These are phyloP conservation scores for Hypotaenidia philippensis DNA, from an alignment of 2,797 vertebrate species.

Conservation along the genomic window DNA sequence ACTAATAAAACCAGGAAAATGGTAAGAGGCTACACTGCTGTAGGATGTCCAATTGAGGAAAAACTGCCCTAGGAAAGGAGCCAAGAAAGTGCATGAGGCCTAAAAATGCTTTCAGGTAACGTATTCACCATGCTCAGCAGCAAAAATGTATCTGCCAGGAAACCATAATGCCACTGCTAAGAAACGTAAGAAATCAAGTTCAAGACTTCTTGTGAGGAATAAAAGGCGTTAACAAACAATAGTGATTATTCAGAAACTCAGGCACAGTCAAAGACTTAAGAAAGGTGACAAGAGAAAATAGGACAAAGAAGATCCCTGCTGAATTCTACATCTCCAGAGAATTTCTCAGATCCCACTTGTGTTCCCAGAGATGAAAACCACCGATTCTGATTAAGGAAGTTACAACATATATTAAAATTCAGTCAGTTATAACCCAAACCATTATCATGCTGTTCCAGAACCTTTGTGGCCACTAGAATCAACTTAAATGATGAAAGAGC, in stretches of 20 bases:
- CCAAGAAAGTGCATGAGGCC: background rate
- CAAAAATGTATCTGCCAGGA: background rate
- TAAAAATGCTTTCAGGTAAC: background rate
- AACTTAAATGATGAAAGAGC: background rate
- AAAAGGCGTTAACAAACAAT: background rate
- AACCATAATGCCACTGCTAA: background rate
- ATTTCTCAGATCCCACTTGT: background rate
- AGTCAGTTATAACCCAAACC: background rate
- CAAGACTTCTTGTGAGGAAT: background rate
- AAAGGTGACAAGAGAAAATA: background rate
- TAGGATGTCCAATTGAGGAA: background rate
- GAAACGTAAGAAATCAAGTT: background rate
- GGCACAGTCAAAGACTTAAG: background rate
- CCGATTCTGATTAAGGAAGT: background rate
- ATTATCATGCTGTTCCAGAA: background rate
- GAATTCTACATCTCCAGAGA: background rate
- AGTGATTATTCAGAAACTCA: background rate
- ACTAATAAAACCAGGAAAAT: background rate
- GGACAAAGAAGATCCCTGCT: background rate
- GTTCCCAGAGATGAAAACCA: background rate
- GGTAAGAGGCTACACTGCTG: background rate
- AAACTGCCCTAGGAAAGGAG: background rate
- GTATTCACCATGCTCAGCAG: background rate
- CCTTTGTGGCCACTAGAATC: background rate
- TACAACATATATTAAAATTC: background rate